These are phyloP conservation scores for Calonectris borealis DNA, from an alignment of 2,113 vertebrate genomes.

Conservation along the genomic window DNA sequence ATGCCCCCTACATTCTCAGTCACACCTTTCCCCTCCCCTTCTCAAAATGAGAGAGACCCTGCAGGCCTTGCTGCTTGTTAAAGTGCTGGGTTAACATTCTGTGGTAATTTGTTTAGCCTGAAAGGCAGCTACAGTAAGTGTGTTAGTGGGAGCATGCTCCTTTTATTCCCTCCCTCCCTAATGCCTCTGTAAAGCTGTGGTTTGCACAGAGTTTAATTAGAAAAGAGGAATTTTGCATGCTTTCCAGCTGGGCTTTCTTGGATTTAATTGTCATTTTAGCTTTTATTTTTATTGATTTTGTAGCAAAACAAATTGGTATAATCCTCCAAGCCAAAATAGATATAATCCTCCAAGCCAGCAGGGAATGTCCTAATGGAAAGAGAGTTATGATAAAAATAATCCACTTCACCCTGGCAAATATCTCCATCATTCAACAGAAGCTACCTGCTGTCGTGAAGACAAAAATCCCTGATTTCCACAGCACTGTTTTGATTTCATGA, in stretches of 20 bases:
- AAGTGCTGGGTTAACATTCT: neutral
- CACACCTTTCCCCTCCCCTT: neutral
- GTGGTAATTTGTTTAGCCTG: neutral
- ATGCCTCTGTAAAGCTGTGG: constrained; percentile 9
- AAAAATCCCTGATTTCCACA: neutral
- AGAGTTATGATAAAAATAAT: constrained; percentile 53
- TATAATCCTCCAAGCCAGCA: constrained; percentile 34
- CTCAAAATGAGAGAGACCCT: neutral
- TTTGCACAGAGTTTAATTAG: constrained; percentile 51
- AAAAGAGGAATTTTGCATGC: constrained; percentile 44
- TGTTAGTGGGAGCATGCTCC: neutral
- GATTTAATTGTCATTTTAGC: constrained; percentile 59
- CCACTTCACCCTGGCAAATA: neutral
- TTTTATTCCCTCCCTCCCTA: constrained; percentile 5
- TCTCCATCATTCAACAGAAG: constrained; percentile 7
- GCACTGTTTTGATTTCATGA: neutral
- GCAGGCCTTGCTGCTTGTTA: neutral
- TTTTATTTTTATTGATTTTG: constrained; percentile 63
- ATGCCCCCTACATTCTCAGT: neutral
- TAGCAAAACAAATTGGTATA: constrained; percentile 56
- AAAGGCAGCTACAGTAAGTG: neutral
- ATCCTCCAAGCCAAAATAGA: constrained; percentile 50
- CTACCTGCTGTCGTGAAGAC: neutral
- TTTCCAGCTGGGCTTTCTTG: constrained; percentile 56
- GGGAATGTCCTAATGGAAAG: constrained; percentile 30